Evolutionary conservation across 37 sponge, comb jelly and placozoan genomes (phyloP), one percentile per base, ranked within the genome.

Genomic region (Chondrosia reniformis): DNA sequence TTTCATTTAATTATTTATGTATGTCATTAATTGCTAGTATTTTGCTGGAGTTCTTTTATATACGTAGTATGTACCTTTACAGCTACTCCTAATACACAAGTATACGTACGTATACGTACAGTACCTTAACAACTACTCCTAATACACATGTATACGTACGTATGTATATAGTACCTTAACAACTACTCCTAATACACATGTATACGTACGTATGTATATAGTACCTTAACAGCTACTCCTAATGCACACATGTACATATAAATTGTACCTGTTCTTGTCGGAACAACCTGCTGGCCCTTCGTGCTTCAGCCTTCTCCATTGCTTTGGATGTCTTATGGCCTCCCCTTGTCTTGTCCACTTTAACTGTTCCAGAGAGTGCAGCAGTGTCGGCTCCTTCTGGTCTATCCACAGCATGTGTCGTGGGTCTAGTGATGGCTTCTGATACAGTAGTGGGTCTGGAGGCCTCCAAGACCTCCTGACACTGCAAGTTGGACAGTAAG

Each of bases 281-380:
- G 78, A 33, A 64, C 62, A 85, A 61, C 62, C 76, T 85, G 77
- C 55, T 86, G 30, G 59, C 44, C 74, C 89, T 88, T 75, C 87
- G 84, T 27, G 84, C 79, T 83, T 89, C 96, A 46, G 84, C 80
- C 82, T 94, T 90, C 64, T 58, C 83, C 28, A 88, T 67, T 12
- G 62, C 75, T 55, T 77, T 79, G 66, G 75, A 55, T 0, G 66
- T 69, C 24, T 76, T 63, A 39, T 59, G 41, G 27, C 33, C 40
- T 74, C 67, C 69, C 59, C 41, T 24, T 34, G 76, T 74, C 46
- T 55, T 31, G 43, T 21, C 15, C 30, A 19, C 46, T 21, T 22
- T 21, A 19, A 54, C 37, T 9, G 31, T 40, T 4, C 39, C 37
- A 24, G 25, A 13, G 3, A 36, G 32, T 21, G 30, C 22, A 12